Percentiles rank a stretch among this genome's conserved stretches.
These are phyloP conservation scores for Paedocypris micromegethes DNA, from an alignment of 2,797 vertebrate genomes.

Conservation along the genomic window DNA sequence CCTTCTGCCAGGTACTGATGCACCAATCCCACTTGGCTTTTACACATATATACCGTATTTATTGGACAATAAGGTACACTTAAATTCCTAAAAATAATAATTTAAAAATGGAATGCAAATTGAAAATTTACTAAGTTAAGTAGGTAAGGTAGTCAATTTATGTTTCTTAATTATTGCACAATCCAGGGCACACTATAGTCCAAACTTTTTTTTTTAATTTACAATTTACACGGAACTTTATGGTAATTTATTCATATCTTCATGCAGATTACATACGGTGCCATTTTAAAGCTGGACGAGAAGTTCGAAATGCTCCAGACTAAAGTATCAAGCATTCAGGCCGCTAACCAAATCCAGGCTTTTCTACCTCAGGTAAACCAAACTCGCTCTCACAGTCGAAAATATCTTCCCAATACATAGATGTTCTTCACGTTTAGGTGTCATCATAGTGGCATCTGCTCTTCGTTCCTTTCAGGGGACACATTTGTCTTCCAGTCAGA, in stretches of 20 bases:
- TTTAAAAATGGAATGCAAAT: no score
- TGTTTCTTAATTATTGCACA: no score
- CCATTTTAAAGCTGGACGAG: slow-evolving; percentile 54
- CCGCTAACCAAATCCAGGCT: background rate
- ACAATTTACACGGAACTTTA: no score
- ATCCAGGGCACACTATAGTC: no score
- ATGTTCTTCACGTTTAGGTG: no score
- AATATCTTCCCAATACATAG: background rate
- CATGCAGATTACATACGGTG: slow-evolving; percentile 51
- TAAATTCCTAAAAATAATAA: no score
- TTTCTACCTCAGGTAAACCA: background rate
- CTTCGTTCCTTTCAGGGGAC: background rate
- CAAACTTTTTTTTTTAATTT: no score
- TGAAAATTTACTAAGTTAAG: no score
- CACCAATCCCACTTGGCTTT: background rate
- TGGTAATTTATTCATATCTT: background rate
- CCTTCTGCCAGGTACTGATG: slow-evolving; percentile 50
- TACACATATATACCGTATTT: background rate
- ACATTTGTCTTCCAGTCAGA: slow-evolving; percentile 1
- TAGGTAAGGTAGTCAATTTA: no score
- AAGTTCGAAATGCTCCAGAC: slow-evolving; percentile 52
- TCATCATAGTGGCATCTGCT: no score
- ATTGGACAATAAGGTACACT: no score
- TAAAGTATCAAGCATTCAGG: slow-evolving; percentile 44
- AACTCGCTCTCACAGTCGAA: background rate